These are phyloP conservation scores for Clinocottus analis DNA, from an alignment of 2,113 vertebrate genomes.

Conservation along the genomic window DNA sequence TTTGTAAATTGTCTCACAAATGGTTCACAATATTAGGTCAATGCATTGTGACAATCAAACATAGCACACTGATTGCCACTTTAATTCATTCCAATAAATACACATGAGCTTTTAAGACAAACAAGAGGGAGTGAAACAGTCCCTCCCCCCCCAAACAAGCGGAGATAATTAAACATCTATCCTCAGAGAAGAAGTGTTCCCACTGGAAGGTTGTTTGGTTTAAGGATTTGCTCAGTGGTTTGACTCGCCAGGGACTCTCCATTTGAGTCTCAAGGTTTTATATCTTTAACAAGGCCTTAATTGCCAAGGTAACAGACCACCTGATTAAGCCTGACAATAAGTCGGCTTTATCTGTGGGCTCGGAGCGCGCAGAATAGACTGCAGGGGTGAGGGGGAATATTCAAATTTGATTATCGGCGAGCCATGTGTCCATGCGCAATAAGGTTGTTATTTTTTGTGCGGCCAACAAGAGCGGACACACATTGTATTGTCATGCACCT, in stretches of 20 bases:
- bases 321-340: constrained; percentile 92
- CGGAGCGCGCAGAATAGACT: constrained; percentile 64
- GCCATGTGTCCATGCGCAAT: constrained; percentile 22
- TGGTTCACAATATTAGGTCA: constrained; percentile 14
- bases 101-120: constrained; percentile 77
- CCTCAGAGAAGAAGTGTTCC: constrained; percentile 77
- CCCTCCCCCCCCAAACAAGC: constrained; percentile 77
- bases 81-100: constrained; percentile 77
- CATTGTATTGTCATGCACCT: constrained; percentile 39
- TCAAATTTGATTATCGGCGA: constrained; percentile 44
- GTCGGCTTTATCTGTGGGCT: constrained; percentile 58
- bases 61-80: constrained; percentile 52
- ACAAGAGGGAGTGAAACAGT: constrained; percentile 77
- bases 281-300: constrained; percentile 97
- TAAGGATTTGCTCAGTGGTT: constrained; percentile 85
- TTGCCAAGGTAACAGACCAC: constrained; percentile 96
- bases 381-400: constrained; percentile 53
- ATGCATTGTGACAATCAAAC: constrained; percentile 62
- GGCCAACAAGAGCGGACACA: constrained; percentile 4
- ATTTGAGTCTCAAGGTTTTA: constrained; percentile 93
- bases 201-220: constrained; percentile 82
- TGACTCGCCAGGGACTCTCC: constrained; percentile 89
- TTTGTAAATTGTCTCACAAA: constrained; percentile 1
- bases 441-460: constrained; percentile 21
- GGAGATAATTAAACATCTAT: constrained; percentile 84